Percentiles rank a stretch among this genome's conserved stretches.
Conservation (phyloP, 2,113 vertebrate genomes). For the Chloroceryle aenea region DNA sequence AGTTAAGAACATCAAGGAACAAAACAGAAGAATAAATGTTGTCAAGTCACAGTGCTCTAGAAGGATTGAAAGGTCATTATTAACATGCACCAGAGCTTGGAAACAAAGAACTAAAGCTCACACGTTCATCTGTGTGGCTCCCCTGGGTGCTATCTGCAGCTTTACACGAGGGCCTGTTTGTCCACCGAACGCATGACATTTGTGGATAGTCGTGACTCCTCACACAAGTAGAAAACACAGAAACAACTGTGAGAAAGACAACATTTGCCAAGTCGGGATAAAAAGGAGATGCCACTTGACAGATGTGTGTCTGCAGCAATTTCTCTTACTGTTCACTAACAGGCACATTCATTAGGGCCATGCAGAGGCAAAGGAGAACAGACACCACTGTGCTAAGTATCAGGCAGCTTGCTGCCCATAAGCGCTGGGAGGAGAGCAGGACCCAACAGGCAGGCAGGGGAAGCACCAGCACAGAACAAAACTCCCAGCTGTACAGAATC, state of each 20-base stretch:
- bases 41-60: neutral
- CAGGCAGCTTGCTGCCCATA: neutral
- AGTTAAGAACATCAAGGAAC: neutral
- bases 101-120: neutral
- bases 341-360: neutral
- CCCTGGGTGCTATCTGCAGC: neutral
- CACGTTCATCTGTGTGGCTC: neutral
- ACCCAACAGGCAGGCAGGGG: neutral
- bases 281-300: neutral
- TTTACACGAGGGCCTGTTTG: neutral
- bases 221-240: neutral
- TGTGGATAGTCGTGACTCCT: neutral
- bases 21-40: neutral
- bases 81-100: neutral
- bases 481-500: neutral
- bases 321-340: neutral
- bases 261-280: neutral
- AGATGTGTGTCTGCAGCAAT: neutral
- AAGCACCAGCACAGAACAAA: neutral
- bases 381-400: no score
- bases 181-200: neutral
- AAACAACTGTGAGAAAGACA: neutral
- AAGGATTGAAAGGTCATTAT: neutral
- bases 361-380: fast-evolving
- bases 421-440: neutral